phyloP scores from a whole-genome alignment of 2,888 invertebrate genomes.

The Diachrysia chrysitis region DNA sequence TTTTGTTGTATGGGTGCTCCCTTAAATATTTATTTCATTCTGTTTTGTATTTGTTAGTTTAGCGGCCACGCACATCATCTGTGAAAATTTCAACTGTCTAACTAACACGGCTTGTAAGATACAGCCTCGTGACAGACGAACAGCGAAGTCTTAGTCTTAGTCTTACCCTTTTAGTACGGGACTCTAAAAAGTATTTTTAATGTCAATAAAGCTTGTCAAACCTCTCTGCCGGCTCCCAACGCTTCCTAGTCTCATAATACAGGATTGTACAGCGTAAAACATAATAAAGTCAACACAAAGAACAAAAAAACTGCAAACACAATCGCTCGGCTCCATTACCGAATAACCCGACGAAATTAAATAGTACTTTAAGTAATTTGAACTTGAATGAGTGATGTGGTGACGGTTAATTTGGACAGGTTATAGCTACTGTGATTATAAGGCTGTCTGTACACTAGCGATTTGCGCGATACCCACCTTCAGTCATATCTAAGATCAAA shows the following conservation, averaged over 20 bases:
- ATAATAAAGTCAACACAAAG: constrained; percentile 33
- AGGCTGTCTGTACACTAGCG: constrained; percentile 15
- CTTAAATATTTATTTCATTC: too few species aligned
- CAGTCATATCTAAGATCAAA: too few species aligned
- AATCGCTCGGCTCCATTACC: constrained; percentile 20
- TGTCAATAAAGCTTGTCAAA: not conserved
- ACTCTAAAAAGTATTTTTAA: too few species aligned
- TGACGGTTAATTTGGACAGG: not conserved
- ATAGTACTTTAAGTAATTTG: not conserved
- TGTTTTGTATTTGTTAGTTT: too few species aligned
- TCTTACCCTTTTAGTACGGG: too few species aligned
- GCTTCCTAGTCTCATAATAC: constrained; percentile 1
- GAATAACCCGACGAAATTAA: constrained; percentile 2
- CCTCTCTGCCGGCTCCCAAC: not conserved
- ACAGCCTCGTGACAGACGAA: too few species aligned
- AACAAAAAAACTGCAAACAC: constrained; percentile 27
- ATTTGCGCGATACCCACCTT: too few species aligned
- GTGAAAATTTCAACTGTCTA: too few species aligned
- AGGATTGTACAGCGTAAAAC: not conserved
- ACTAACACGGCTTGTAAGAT: too few species aligned
- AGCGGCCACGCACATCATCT: too few species aligned
- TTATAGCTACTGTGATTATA: constrained; percentile 31
- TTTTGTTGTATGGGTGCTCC: too few species aligned
- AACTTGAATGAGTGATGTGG: not conserved
- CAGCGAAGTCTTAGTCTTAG: too few species aligned